These are phyloP conservation scores for Aix galericulata DNA, from an alignment of 2,113 vertebrate species.

Conservation along the genomic window DNA sequence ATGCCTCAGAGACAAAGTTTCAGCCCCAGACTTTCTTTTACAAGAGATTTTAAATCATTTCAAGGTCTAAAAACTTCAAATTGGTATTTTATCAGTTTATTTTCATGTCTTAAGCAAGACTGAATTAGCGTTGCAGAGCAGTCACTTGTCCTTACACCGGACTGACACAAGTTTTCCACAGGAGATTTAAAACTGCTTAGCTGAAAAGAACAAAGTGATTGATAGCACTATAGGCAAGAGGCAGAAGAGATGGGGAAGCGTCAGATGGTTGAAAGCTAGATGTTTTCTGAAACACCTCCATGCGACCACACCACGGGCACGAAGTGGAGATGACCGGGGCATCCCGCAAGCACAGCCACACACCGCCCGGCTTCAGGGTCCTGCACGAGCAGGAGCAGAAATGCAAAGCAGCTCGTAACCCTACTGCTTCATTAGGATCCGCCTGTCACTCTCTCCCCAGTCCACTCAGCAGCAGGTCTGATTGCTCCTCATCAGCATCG, in stretches of 20 bases:
- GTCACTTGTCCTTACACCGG: neutral
- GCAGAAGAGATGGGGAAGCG: neutral
- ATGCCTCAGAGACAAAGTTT: conserved; percentile 29
- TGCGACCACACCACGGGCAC: neutral
- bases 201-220: conserved; percentile 2
- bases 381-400: neutral
- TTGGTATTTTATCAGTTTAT: conserved; percentile 19
- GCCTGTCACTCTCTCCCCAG: neutral
- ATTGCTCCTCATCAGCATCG: neutral
- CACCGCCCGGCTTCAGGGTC: neutral
- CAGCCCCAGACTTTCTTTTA: conserved; percentile 13
- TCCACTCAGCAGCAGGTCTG: neutral
- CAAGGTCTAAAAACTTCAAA: conserved; percentile 20
- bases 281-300: neutral
- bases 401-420: neutral
- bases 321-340: neutral
- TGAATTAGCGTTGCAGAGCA: neutral
- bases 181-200: neutral
- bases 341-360: neutral
- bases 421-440: neutral
- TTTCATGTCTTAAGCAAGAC: conserved; percentile 20
- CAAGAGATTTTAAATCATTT: conserved; percentile 43
- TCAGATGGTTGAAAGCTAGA: conserved; percentile 6
- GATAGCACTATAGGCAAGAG: neutral
- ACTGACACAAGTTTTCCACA: neutral